Base-by-base conservation (phyloP, 1,140 invertebrate genomes). In the Leptestheria dahalacensis region DNA sequence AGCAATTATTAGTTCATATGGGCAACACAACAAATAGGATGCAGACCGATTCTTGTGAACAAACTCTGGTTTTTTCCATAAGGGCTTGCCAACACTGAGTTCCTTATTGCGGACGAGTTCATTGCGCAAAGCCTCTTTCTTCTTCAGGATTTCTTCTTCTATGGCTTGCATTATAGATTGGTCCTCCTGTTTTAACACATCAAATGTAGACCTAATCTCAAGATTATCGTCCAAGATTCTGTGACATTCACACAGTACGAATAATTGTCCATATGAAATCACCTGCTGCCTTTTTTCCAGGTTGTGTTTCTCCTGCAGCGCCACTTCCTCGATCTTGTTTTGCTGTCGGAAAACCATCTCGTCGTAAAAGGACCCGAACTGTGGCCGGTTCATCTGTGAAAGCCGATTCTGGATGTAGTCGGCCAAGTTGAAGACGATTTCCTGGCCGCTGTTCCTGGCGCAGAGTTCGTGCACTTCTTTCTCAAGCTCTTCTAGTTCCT, bases 321-420 rank as follows among this genome's bases (percentile, higher is more conserved):
- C 51, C 57, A 46, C 52, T 64, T 62, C 20, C 66, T 82, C 70
- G 57, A 83, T 74, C 62, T 79, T 73, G 67, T 80, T 77, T 61
- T 77, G 71, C 61, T 82, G 77, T 58, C 80, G 78, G 12, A 73
- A 75, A 3, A 87, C 68, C 86, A 91, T 90, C 71, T 90, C 82
- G 62, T 90, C 86, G 68, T 88, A 88, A 71, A 88, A 88, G 47
- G 85, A 88, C 58, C 79, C 76, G 61, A 76, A 78, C 1, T 78
- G 78, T 20, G 85, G 83, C 67, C 82, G 83, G 66, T 88, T 88
- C 66, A 87, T 74, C 20, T 77, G 66, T 63, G 82, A 77, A 2
- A 91, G 72, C 69, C 82, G 88, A 72, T 79, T 74, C 69, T 78
- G 68, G 15, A 85, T 78, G 65, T 80, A 73, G 65, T 84, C 79